Percentiles rank a stretch among this genome's conserved stretches.
phyloP scores from a whole-genome alignment of 2,888 invertebrate genomes.

The Chymomyza amoena region DNA sequence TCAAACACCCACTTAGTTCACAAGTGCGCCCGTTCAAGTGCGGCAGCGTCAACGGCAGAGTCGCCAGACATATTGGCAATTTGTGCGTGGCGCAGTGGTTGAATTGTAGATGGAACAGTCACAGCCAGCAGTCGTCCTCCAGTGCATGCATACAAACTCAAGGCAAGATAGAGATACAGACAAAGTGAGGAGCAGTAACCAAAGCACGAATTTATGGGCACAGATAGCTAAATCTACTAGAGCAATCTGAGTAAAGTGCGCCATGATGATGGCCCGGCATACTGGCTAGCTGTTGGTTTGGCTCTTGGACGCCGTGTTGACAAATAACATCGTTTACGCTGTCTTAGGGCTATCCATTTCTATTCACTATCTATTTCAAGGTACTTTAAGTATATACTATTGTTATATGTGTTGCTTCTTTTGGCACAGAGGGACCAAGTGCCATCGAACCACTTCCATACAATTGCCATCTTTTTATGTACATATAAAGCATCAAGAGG shows the following conservation, averaged over 20 bases:
- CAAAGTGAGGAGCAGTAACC: background rate
- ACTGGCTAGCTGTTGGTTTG: background rate
- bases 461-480: background rate
- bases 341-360: background rate
- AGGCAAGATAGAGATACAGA: background rate
- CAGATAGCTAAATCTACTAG: slow-evolving; percentile 20
- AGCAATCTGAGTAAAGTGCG: background rate
- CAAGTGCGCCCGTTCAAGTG: slow-evolving; percentile 10
- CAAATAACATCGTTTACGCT: background rate
- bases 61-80: slow-evolving; percentile 51
- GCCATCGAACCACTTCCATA: background rate
- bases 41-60: slow-evolving; percentile 19
- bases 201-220: slow-evolving; percentile 16
- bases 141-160: slow-evolving; percentile 8
- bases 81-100: slow-evolving; percentile 29
- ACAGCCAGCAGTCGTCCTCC: slow-evolving; percentile 13
- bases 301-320: background rate
- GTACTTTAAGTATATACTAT: background rate
- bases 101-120: background rate
- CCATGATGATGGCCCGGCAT: background rate
- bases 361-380: background rate
- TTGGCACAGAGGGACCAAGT: background rate
- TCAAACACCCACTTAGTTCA: slow-evolving; percentile 20
- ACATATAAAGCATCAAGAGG: background rate
- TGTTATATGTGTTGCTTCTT: background rate